phyloP scores from a whole-genome alignment of 92 coral and sea anemone species.

The Desmophyllum pertusum region DNA sequence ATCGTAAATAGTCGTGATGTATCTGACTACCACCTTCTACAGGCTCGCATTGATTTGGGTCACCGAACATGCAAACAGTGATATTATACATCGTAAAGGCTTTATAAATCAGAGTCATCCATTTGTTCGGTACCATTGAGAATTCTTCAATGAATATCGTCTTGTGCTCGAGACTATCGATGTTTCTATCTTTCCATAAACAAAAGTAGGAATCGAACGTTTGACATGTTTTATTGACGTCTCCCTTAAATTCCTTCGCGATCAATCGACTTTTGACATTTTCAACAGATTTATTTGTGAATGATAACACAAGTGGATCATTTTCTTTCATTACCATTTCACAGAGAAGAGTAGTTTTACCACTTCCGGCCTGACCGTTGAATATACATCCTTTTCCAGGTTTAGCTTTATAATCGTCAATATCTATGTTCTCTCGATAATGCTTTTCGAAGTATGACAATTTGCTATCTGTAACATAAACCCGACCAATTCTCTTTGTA shows the following conservation, averaged over 20 bases:
- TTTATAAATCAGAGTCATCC: too few relatives aligned
- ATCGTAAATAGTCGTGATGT: too few relatives aligned
- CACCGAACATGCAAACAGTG: too few relatives aligned
- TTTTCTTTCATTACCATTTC: slow-evolving; percentile 4
- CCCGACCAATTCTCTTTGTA: slow-evolving; percentile 26
- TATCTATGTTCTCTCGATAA: too few relatives aligned
- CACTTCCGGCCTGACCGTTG: slow-evolving; percentile 37
- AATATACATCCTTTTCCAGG: slow-evolving; percentile 25
- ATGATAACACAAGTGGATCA: slow-evolving; percentile 18
- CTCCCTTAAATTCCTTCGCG: too few relatives aligned
- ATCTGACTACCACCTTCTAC: too few relatives aligned
- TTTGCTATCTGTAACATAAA: too few relatives aligned
- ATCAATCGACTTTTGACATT: neutral
- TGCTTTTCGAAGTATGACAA: too few relatives aligned
- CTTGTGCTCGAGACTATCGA: slow-evolving; percentile 20
- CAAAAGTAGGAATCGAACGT: too few relatives aligned
- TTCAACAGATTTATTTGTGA: slow-evolving; percentile 29
- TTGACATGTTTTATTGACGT: too few relatives aligned
- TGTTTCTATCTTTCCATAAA: slow-evolving; percentile 2
- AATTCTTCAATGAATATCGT: neutral
- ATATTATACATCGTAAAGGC: too few relatives aligned
- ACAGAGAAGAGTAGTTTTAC: slow-evolving; percentile 21
- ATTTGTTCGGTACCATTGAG: slow-evolving; percentile 44
- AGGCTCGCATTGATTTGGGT: too few relatives aligned
- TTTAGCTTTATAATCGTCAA: neutral